A percentile compares a stretch with the other conserved stretches of the same genome.
phyloP scores from a whole-genome alignment of 2,888 invertebrate species.

The Nymphalis polychloros region DNA sequence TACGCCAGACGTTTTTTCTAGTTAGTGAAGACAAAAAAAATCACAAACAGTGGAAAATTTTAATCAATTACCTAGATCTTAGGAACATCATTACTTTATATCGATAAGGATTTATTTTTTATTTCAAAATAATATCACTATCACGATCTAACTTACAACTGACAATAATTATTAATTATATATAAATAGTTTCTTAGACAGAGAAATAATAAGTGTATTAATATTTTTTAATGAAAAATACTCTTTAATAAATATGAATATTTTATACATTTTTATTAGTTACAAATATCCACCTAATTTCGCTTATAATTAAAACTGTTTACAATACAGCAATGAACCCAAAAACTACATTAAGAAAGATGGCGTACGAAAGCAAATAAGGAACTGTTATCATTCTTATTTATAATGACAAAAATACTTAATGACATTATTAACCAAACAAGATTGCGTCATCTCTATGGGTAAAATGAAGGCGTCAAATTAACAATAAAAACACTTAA shows the following conservation, averaged over 20 bases:
- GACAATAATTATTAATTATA: too few relatives aligned
- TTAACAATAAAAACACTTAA: slow-evolving; percentile 58
- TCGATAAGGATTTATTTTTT: too few relatives aligned
- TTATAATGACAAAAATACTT: neutral
- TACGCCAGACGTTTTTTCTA: slow-evolving; percentile 38
- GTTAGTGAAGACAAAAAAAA: slow-evolving; percentile 20
- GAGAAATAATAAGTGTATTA: too few relatives aligned
- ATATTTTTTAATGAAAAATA: too few relatives aligned
- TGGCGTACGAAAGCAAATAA: neutral
- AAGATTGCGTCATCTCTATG: slow-evolving; percentile 46
- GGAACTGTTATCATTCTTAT: neutral
- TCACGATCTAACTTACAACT: too few relatives aligned
- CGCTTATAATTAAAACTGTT: neutral
- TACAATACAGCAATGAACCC: neutral
- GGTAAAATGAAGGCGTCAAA: slow-evolving; percentile 58
- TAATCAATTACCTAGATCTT: slow-evolving; percentile 2
- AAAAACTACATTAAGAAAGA: neutral
- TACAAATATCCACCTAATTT: too few relatives aligned
- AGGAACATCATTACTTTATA: too few relatives aligned
- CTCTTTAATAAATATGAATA: too few relatives aligned
- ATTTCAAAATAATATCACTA: too few relatives aligned
- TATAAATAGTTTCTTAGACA: too few relatives aligned
- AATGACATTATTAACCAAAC: slow-evolving; percentile 24
- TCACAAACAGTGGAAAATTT: slow-evolving; percentile 15
- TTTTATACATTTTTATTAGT: too few relatives aligned